Percentiles rank a stretch among this genome's conserved stretches.
Conservation (phyloP, 2,888 invertebrate species). For the Papilio gigon region DNA sequence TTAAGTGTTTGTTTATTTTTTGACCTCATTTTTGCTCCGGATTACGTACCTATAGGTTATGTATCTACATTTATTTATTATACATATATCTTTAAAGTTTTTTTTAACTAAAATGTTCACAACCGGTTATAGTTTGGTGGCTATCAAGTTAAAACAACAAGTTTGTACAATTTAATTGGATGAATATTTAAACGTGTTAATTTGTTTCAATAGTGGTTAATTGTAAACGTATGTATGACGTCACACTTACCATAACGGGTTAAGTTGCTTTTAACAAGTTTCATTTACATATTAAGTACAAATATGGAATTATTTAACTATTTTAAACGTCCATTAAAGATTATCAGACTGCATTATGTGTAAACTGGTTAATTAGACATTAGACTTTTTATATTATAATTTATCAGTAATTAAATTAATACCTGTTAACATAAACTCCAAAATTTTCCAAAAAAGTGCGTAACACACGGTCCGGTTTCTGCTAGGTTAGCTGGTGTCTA, state of each 20-base stretch:
- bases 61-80: neutral
- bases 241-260: constrained; percentile 15
- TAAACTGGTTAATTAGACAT: neutral
- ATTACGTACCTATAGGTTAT: neutral
- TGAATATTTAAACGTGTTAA: constrained; percentile 5
- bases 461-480: constrained; percentile 56
- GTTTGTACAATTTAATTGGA: constrained; percentile 11
- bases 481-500: constrained; percentile 51
- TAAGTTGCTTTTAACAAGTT: constrained; percentile 32
- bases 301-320: constrained; percentile 20
- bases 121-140: constrained; percentile 7
- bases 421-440: constrained; percentile 52
- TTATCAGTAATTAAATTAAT: constrained; percentile 49
- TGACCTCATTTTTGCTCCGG: neutral
- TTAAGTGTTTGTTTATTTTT: too few relatives aligned
- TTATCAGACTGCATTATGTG: neutral
- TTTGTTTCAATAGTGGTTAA: constrained; percentile 16
- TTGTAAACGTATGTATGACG: constrained; percentile 9
- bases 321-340: constrained; percentile 11
- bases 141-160: neutral
- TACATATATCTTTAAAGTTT: too few relatives aligned
- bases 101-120: neutral
- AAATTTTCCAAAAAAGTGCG: constrained; percentile 52
- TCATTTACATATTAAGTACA: constrained; percentile 33
- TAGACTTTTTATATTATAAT: constrained; percentile 35